Percentiles rank a stretch among this genome's conserved stretches.
Evolutionary conservation across 2,888 invertebrate genomes (phyloP).

Genomic region (Oegoconia quadripuncta): DNA sequence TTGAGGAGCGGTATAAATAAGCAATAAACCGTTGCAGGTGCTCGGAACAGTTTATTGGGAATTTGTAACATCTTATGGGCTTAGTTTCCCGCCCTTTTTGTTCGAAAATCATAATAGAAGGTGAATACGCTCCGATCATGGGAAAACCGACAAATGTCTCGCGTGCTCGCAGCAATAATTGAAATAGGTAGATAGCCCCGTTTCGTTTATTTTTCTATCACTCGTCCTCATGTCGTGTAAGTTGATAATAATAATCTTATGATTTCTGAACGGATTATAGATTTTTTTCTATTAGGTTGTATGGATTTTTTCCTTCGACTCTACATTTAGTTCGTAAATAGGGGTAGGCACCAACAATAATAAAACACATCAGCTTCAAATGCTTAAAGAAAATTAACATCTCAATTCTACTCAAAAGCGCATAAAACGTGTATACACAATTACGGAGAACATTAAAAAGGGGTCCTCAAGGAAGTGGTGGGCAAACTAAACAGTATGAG

Average conservation of each 20-base stretch:
- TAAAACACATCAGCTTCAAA: not conserved
- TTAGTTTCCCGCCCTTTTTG: conserved; percentile 29
- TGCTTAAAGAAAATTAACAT: conserved; percentile 4
- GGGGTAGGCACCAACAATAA: not conserved
- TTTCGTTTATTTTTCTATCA: conserved; percentile 49
- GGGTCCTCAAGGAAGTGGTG: conserved; percentile 19
- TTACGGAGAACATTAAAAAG: conserved; percentile 21
- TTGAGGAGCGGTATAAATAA: conserved; percentile 75
- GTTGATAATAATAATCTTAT: conserved; percentile 26
- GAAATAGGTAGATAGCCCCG: conserved; percentile 55
- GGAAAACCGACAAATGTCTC: conserved; percentile 62
- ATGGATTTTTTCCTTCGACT: not conserved
- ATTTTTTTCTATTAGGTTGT: conserved; percentile 5
- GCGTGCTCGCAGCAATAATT: conserved; percentile 66
- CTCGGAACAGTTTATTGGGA: conserved; percentile 52
- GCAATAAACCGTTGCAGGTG: conserved; percentile 75
- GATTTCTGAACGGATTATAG: conserved; percentile 19
- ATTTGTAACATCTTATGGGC: conserved; percentile 44
- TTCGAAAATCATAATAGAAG: conserved; percentile 13
- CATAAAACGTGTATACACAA: conserved; percentile 14
- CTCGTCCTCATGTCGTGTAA: conserved; percentile 24
- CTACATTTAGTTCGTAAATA: not conserved
- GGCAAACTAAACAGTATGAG: conserved; percentile 9
- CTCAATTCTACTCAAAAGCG: conserved; percentile 9
- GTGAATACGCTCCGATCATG: conserved; percentile 43